Conservation (phyloP, 2,888 invertebrate species). For the Mesodorylaimus sp. region DNA sequence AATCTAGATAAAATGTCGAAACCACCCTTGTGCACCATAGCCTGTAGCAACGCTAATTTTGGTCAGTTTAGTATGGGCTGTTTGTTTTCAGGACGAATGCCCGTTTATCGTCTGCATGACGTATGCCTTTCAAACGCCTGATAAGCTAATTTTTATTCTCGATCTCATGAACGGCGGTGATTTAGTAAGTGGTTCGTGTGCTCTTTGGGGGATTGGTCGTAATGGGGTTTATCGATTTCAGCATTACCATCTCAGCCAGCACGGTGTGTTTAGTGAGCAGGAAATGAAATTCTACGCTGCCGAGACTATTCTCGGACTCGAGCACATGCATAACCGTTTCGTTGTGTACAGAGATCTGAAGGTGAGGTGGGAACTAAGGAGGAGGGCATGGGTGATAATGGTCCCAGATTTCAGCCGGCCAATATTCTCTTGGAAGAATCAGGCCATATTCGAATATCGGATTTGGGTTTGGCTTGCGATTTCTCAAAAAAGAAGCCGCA, state of each 20-base stretch:
- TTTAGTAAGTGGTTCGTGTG: conserved; percentile 15
- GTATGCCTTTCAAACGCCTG: conserved; percentile 93
- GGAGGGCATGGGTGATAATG: too few relatives aligned
- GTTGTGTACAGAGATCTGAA: conserved; percentile 72
- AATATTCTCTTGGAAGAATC: conserved; percentile 96
- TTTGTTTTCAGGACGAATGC: conserved; percentile 86
- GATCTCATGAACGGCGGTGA: conserved; percentile 85
- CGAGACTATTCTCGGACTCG: conserved; percentile 85
- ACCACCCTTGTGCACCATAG: too few relatives aligned
- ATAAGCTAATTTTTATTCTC: conserved; percentile 96
- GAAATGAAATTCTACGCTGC: conserved; percentile 99
- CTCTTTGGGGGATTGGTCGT: too few relatives aligned
- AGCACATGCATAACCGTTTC: conserved; percentile 96
- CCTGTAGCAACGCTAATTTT: too few relatives aligned
- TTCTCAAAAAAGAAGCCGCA: conserved; percentile 99
- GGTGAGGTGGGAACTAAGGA: too few relatives aligned
- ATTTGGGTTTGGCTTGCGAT: conserved; percentile 94
- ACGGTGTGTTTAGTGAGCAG: conserved; percentile 92
- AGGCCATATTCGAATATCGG: conserved; percentile 96
- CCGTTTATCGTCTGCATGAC: conserved; percentile 99
- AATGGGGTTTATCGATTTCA: too few relatives aligned
- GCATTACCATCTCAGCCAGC: conserved; percentile 95
- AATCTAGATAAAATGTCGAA: too few relatives aligned
- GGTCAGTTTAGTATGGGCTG: too few relatives aligned
- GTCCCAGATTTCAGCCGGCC: conserved; percentile 69